phyloP scores from a whole-genome alignment of 1,140 invertebrate species.

The Zaprionus camerounensis region DNA sequence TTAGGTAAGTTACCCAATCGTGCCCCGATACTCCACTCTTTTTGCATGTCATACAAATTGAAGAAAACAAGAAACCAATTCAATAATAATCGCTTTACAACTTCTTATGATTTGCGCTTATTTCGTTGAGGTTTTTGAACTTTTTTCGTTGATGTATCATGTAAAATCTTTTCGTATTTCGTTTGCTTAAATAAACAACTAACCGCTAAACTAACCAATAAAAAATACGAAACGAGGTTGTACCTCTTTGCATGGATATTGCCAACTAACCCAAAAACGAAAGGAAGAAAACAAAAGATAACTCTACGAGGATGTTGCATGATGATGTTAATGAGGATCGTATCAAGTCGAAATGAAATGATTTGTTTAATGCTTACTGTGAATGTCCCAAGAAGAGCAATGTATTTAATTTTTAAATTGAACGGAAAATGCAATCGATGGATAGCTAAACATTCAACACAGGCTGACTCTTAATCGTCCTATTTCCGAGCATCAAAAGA shows the following conservation, averaged over 20 bases:
- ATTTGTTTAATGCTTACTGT: constrained; percentile 47
- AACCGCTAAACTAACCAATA: constrained; percentile 46
- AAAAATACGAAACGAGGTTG: constrained; percentile 7
- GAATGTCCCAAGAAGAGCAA: constrained; percentile 30
- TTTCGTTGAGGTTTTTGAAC: constrained; percentile 21
- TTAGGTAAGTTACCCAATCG: constrained; percentile 69
- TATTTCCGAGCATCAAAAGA: background rate
- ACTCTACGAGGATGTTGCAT: constrained; percentile 30
- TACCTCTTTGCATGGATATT: constrained; percentile 21
- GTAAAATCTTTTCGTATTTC: constrained; percentile 37
- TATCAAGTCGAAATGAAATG: background rate
- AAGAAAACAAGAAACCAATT: background rate
- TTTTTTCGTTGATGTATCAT: constrained; percentile 27
- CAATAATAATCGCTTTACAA: constrained; percentile 27
- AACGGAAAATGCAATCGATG: constrained; percentile 28
- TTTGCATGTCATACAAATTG: constrained; percentile 18
- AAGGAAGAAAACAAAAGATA: background rate
- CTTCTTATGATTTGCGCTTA: constrained; percentile 42
- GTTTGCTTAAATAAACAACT: constrained; percentile 39
- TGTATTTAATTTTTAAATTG: background rate
- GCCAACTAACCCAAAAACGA: constrained; percentile 19
- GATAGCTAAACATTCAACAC: background rate
- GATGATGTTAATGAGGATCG: background rate
- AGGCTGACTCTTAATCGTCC: background rate
- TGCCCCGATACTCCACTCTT: background rate